Evolutionary conservation across 2,113 vertebrate species (phyloP), one percentile per base, ranked within the genome.

Genomic region (Paradisaea rubra): DNA sequence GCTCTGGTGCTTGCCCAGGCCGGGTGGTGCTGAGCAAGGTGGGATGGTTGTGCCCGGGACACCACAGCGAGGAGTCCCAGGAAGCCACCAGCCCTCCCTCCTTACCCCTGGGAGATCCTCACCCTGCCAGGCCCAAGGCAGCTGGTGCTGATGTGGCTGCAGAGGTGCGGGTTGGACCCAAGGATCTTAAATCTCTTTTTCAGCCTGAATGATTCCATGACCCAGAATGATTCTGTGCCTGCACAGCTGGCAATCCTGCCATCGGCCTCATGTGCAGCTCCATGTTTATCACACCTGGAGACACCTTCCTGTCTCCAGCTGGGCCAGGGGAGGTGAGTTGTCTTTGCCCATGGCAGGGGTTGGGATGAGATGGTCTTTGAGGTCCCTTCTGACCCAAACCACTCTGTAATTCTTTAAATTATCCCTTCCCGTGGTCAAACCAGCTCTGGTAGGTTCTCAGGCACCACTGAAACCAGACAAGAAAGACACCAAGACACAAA

Each of bases 351-450:
- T 12, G 41, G 47, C 35, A 42, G 35, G 39, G n/a, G 4, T 2
- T 68, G 63, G 30, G 31, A 35, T n/a, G 25, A 9, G 54, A 31
- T 16, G 47, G 19, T 28, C 14, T 54, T 54, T 13, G 23, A 76
- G 22, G 41, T 37, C 41, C 22, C 13, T 61, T 69, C n/a, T 0
- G 0, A 54, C 11, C 14, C 47, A 54, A 61, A 69, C 14, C 18
- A 4, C 16, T 61, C 70, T 13, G 12, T 11, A 27, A 42, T 61
- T 18, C 52, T 66, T 57, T 60, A n/a, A 42, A 56, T 86, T 3
- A 56, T 11, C 22, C 31, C 9, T 52, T 86, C 3, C 30, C 65
- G 35, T 0, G 0, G 18, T 13, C 64, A 87, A 49, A 70, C 11
- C 54, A 15, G 42, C 37, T 35, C 45, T 0, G 3, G 8, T 4